Conservation (phyloP, 2,888 invertebrate genomes). For the Pachycephus smyrnensis region DNA sequence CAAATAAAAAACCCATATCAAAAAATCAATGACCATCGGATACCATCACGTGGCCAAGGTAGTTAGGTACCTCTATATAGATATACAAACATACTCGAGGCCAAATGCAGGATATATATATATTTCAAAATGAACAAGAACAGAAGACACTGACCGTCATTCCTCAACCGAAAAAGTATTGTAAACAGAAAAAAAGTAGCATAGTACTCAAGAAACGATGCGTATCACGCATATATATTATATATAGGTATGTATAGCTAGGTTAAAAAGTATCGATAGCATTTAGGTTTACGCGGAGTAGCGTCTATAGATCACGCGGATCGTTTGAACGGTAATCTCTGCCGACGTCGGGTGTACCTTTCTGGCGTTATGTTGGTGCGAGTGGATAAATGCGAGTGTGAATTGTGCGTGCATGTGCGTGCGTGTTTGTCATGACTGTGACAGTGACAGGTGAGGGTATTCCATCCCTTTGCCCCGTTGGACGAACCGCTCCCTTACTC, state of each 20-base stretch:
- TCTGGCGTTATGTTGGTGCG: conserved; percentile 13
- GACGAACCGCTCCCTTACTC: conserved; percentile 23
- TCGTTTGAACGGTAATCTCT: conserved; percentile 45
- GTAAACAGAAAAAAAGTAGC: not conserved
- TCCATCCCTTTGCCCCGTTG: conserved; percentile 10
- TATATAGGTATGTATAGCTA: not conserved
- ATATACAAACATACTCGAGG: not conserved
- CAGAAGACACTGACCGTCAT: not conserved
- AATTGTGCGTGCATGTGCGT: conserved; percentile 22
- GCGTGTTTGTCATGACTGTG: conserved; percentile 33
- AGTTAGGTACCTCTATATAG: not conserved
- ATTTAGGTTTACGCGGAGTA: not conserved
- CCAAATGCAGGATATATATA: not conserved
- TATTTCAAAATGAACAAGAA: not conserved
- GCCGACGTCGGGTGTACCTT: conserved; percentile 27
- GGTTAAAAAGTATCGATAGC: not conserved
- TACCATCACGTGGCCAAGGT: not conserved
- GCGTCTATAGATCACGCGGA: conserved; percentile 27
- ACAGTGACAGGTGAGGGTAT: conserved; percentile 49
- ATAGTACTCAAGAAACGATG: not conserved
- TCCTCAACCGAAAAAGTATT: not conserved
- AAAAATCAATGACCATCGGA: not conserved
- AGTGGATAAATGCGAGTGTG: conserved; percentile 6
- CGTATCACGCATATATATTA: not conserved
- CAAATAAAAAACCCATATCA: not conserved